A percentile compares a stretch with the other conserved stretches of the same genome.
Evolutionary conservation across 2,113 vertebrate species (phyloP).

Genomic region (Bubo blakistoni): DNA sequence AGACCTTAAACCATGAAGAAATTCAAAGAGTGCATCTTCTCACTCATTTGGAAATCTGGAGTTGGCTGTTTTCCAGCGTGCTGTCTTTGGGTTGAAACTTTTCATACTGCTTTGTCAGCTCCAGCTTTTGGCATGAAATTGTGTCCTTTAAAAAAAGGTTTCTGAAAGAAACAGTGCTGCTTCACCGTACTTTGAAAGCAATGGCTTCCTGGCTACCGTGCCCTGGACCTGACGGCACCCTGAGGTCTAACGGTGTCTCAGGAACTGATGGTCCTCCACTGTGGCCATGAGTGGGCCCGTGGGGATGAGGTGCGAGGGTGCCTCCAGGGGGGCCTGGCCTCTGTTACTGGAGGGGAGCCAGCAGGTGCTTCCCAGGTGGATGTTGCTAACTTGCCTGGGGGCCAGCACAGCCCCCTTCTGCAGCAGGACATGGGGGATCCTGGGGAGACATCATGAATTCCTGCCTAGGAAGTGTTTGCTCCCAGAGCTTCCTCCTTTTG

Average conservation of each 20-base stretch:
- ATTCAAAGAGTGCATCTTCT: background rate
- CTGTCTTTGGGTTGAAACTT: background rate
- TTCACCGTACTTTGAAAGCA: background rate
- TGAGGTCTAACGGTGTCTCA: background rate
- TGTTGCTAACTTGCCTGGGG: background rate
- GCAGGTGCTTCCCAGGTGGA: background rate
- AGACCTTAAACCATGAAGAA: background rate
- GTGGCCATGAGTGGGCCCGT: rapidly evolving
- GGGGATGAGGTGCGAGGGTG: background rate
- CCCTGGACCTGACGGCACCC: rapidly evolving
- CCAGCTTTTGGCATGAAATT: background rate
- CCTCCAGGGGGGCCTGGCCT: background rate
- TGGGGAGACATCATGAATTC: background rate
- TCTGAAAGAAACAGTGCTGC: background rate
- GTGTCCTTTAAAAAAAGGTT: background rate
- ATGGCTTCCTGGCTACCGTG: background rate
- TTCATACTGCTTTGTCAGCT: background rate
- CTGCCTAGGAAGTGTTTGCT: background rate
- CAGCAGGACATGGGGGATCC: background rate
- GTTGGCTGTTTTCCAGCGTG: background rate
- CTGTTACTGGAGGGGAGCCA: background rate
- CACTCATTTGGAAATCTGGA: background rate
- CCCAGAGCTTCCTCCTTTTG: background rate
- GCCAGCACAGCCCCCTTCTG: background rate
- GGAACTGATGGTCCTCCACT: background rate